Evolutionary conservation across 92 coral and sea anemone species (phyloP).

Genomic region (Phymanthus crucifer): DNA sequence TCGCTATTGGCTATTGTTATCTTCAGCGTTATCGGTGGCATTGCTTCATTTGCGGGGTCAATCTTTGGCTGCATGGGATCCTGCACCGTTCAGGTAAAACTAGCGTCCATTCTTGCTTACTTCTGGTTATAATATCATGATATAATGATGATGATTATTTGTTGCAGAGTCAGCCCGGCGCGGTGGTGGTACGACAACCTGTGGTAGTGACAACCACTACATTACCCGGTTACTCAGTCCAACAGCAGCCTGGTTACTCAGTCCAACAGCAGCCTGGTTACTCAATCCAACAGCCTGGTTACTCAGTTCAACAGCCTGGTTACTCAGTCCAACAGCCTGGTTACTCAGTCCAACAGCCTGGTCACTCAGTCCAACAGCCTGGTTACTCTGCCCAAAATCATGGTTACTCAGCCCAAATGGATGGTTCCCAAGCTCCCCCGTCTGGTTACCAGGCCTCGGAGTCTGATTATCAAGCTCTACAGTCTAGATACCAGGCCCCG

Average conservation of each 20-base stretch:
- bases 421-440: neutral
- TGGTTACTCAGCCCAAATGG: neutral
- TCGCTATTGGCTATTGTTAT: neutral
- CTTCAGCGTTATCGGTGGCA: conserved; percentile 3
- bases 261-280: neutral
- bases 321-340: neutral
- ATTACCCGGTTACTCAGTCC: neutral
- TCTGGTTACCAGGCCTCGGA: neutral
- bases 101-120: neutral
- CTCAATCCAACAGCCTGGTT: neutral
- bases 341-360: neutral
- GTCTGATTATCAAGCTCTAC: neutral
- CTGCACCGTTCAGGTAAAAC: neutral
- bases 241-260: neutral
- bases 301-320: neutral
- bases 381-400: neutral
- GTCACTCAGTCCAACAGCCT: neutral
- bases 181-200: neutral
- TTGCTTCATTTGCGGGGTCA: conserved; percentile 10
- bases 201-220: neutral
- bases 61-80: conserved; percentile 11
- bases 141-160: neutral
- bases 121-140: no score
- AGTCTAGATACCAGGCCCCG: neutral
- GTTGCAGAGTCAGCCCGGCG: neutral